phyloP scores from a whole-genome alignment of 2,113 vertebrate genomes.

The Danionella cerebrum region DNA sequence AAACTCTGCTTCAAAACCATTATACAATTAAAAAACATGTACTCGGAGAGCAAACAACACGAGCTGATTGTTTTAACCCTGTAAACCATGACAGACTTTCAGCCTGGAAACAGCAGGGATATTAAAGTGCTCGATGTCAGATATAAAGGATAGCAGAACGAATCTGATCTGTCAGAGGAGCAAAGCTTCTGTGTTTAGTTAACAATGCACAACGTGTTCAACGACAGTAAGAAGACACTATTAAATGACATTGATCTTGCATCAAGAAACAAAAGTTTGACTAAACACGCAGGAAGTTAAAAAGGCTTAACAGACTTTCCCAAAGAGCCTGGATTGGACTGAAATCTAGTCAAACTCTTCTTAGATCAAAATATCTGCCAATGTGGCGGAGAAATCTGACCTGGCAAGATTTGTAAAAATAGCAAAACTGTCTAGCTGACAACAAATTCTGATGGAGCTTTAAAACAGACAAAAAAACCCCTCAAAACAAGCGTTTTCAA shows the following conservation, averaged over 20 bases:
- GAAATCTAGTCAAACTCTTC: too few relatives aligned
- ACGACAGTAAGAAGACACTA: not conserved
- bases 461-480: too few relatives aligned
- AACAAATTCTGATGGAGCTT: too few relatives aligned
- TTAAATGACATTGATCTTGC: not conserved
- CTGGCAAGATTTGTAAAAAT: too few relatives aligned
- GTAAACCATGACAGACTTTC: not conserved
- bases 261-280: not conserved
- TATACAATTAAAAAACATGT: not conserved
- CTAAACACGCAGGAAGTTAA: not conserved
- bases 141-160: not conserved
- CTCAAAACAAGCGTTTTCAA: too few relatives aligned
- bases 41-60: not conserved
- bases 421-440: too few relatives aligned
- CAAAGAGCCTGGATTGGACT: too few relatives aligned
- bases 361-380: too few relatives aligned
- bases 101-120: not conserved
- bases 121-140: not conserved
- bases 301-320: not conserved
- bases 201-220: not conserved
- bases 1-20: not conserved
- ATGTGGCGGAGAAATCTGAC: too few relatives aligned
- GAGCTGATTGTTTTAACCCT: not conserved
- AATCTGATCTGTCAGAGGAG: not conserved
- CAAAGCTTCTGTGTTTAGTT: slow-evolving; percentile 13